Percentiles rank a stretch among this genome's conserved stretches.
These are phyloP conservation scores for Scolopax rusticola DNA, from an alignment of 2,797 vertebrate genomes.

Conservation along the genomic window DNA sequence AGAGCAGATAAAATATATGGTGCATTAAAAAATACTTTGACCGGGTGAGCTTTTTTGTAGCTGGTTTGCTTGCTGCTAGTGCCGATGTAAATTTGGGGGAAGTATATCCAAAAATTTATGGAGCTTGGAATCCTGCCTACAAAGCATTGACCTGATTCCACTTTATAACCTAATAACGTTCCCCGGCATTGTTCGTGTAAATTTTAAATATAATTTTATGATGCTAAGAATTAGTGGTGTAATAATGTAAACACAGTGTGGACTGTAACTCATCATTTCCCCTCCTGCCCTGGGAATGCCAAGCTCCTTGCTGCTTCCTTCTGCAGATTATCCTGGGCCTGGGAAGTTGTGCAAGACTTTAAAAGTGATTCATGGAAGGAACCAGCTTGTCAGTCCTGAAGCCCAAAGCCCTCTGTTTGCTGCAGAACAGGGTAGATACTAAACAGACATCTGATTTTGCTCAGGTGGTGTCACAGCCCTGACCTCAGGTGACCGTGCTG, in stretches of 20 bases:
- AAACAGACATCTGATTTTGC: not conserved
- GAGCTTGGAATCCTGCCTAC: constrained; percentile 49
- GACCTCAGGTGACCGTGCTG: accelerated
- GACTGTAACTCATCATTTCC: constrained; percentile 72
- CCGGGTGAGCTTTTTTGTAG: constrained; percentile 76
- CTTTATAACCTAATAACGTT: constrained; percentile 71
- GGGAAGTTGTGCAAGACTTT: not conserved
- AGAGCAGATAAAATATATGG: constrained; percentile 81
- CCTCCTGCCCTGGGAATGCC: not conserved
- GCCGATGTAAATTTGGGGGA: constrained; percentile 75
- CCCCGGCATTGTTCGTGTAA: not conserved
- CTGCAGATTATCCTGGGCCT: not conserved
- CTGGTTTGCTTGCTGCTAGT: constrained; percentile 70
- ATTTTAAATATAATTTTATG: constrained; percentile 65
- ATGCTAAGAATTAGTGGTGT: constrained; percentile 70
- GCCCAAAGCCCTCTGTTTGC: not conserved
- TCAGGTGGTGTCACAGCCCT: not conserved
- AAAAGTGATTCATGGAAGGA: not conserved
- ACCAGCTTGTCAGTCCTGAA: not conserved
- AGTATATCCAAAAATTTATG: constrained; percentile 73
- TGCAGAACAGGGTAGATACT: not conserved
- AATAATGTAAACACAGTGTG: constrained; percentile 61
- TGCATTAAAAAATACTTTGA: constrained; percentile 77
- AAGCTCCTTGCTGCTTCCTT: not conserved
- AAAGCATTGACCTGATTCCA: constrained; percentile 67